A percentile compares a stretch with the other conserved stretches of the same genome.
Conservation (phyloP, 2,888 invertebrate genomes). For the Hedya salicella region DNA sequence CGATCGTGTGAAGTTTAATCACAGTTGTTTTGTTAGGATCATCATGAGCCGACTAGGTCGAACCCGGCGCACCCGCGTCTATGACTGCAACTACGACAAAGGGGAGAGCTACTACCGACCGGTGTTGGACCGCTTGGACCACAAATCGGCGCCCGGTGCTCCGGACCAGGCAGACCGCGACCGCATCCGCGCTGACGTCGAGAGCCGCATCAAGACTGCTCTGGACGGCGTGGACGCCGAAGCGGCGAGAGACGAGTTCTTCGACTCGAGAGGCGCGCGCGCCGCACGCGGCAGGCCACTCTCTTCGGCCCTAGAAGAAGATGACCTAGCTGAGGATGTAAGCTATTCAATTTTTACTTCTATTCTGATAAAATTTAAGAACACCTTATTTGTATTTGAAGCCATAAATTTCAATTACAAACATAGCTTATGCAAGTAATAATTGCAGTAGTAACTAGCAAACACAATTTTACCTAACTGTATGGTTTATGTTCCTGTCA, state of each 20-base stretch:
- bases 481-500: too few species aligned
- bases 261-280: conserved; percentile 87
- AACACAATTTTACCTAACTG: too few species aligned
- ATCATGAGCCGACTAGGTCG: conserved; percentile 79
- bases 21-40: conserved; percentile 45
- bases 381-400: too few species aligned
- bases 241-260: conserved; percentile 82
- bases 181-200: conserved; percentile 66
- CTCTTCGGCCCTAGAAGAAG: conserved; percentile 76
- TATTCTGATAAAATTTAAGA: too few species aligned
- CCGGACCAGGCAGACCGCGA: conserved; percentile 72
- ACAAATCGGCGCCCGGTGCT: conserved; percentile 75
- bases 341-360: conserved; percentile 49
- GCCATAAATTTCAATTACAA: too few species aligned
- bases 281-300: conserved; percentile 77
- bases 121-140: conserved; percentile 90
- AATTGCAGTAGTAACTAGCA: too few species aligned
- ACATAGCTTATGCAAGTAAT: too few species aligned
- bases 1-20: conserved; percentile 15
- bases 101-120: conserved; percentile 93
- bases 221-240: conserved; percentile 62
- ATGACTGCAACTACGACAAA: conserved; percentile 94
- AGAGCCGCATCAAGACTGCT: conserved; percentile 70
- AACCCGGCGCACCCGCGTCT: conserved; percentile 92
- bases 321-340: conserved; percentile 81